phyloP scores from a whole-genome alignment of 2,113 vertebrate genomes.

The Mus spicilegus region DNA sequence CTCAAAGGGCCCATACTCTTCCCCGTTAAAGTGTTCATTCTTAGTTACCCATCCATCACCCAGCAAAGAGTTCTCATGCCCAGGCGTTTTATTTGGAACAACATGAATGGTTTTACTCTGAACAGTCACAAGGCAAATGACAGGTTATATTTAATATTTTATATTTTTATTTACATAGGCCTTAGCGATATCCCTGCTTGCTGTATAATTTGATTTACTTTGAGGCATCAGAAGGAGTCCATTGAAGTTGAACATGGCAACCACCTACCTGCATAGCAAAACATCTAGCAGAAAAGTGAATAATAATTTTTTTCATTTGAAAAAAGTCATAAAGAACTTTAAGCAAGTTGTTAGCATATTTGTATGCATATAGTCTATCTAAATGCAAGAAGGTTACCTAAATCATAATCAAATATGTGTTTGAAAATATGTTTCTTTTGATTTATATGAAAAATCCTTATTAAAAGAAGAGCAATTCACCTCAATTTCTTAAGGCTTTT shows the following conservation, averaged over 20 bases:
- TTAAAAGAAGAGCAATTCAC: constrained; percentile 60
- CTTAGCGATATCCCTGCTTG: constrained; percentile 81
- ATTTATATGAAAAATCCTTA: constrained; percentile 76
- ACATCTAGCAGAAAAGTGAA: constrained; percentile 79
- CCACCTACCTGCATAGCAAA: constrained; percentile 82
- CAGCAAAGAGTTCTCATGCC: constrained; percentile 63
- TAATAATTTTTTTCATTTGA: constrained; percentile 73
- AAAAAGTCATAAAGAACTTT: constrained; percentile 77
- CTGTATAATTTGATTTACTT: constrained; percentile 79
- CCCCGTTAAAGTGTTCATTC: constrained; percentile 66
- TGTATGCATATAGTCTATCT: constrained; percentile 76
- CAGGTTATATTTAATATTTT: constrained; percentile 80
- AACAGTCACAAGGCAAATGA: constrained; percentile 80
- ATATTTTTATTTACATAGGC: constrained; percentile 78
- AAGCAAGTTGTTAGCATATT: constrained; percentile 73
- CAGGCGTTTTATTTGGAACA: constrained; percentile 77
- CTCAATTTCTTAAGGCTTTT: constrained; percentile 66
- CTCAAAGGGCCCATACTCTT: constrained; percentile 81
- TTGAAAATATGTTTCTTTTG: constrained; percentile 65
- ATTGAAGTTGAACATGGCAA: constrained; percentile 75
- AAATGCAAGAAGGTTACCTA: constrained; percentile 83
- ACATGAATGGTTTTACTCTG: constrained; percentile 77
- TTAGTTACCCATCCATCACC: constrained; percentile 57
- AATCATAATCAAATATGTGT: constrained; percentile 73
- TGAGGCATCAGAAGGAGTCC: constrained; percentile 77